phyloP scores from a whole-genome alignment of 2,113 vertebrate genomes.

The Ramphastos sulfuratus region DNA sequence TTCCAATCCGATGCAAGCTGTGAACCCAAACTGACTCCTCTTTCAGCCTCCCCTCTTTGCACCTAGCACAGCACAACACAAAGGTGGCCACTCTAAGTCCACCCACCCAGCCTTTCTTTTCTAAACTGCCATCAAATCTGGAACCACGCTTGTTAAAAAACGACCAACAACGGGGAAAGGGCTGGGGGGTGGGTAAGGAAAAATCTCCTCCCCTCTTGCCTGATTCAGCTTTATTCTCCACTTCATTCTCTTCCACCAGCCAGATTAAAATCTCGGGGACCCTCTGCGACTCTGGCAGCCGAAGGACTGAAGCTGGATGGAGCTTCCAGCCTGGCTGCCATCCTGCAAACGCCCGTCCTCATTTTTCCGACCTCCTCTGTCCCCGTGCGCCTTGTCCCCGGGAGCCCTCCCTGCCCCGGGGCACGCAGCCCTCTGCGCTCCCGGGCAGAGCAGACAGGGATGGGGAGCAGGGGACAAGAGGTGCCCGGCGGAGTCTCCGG shows the following conservation, averaged over 20 bases:
- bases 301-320: background rate
- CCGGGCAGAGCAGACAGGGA: background rate
- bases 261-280: accelerated
- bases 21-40: background rate
- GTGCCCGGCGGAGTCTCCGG: background rate
- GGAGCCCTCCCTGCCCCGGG: background rate
- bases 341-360: accelerated
- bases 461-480: background rate
- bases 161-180: too few relatives aligned
- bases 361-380: accelerated
- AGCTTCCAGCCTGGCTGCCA: background rate
- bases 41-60: background rate
- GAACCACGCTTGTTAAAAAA: too few relatives aligned
- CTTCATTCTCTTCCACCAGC: background rate
- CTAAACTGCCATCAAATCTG: background rate
- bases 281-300: accelerated
- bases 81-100: accelerated
- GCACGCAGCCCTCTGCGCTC: background rate
- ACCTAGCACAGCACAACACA: background rate
- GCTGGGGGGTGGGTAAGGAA: too few relatives aligned
- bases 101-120: accelerated
- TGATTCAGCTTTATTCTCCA: background rate
- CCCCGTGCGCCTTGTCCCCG: background rate
- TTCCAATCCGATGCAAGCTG: too few relatives aligned
- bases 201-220: background rate